Evolutionary conservation across 2,113 vertebrate species (phyloP).

Genomic region (Ciconia maguari): DNA sequence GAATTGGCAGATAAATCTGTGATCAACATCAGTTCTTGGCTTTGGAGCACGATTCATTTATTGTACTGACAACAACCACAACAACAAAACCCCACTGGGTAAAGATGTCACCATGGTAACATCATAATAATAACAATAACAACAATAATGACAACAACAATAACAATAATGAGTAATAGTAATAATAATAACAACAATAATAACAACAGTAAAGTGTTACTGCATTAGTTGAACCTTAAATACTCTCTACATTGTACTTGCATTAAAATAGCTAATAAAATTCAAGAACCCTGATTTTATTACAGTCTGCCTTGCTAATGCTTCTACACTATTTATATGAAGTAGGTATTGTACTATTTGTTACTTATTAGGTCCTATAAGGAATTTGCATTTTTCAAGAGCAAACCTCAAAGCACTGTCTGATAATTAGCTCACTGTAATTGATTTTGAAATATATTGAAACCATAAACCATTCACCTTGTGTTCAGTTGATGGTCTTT

Average conservation of each 20-base stretch:
- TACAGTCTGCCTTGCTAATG: background rate
- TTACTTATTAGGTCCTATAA: background rate
- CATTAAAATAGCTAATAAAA: constrained; percentile 35
- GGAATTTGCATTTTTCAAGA: constrained; percentile 33
- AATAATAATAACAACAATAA: background rate
- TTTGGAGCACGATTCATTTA: background rate
- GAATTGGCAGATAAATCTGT: background rate
- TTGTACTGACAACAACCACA: background rate
- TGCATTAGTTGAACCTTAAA: background rate
- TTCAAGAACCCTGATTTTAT: background rate
- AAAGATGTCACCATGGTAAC: background rate
- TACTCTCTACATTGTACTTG: background rate
- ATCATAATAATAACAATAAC: background rate
- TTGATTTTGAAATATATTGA: constrained; percentile 22
- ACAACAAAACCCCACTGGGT: background rate
- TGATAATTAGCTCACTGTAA: constrained; percentile 42
- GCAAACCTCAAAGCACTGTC: background rate
- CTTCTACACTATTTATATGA: background rate
- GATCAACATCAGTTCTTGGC: background rate
- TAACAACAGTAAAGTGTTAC: background rate
- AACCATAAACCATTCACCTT: constrained; percentile 14
- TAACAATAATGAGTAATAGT: background rate
- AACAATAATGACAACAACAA: background rate
- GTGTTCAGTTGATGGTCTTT: background rate
- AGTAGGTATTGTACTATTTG: background rate